Evolutionary conservation across 1,140 invertebrate species (phyloP).

Genomic region (Drosophila saltans): DNA sequence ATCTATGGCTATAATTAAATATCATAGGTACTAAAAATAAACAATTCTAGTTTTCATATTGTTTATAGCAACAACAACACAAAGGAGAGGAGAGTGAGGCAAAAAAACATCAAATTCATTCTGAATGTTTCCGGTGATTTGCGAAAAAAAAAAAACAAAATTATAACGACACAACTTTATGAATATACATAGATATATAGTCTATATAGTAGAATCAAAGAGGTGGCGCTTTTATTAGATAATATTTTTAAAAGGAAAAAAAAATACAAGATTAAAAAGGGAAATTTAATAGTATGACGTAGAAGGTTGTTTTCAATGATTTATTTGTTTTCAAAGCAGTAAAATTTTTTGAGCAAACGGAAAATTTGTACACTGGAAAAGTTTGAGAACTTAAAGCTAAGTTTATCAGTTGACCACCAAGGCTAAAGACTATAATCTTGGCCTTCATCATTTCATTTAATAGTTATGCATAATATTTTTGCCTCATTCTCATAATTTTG

Average conservation of each 20-base stretch:
- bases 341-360: too few species aligned
- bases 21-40: slow-evolving; percentile 27
- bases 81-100: not conserved
- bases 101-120: slow-evolving; percentile 28
- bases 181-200: not conserved
- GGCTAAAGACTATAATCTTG: too few species aligned
- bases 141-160: slow-evolving; percentile 45
- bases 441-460: too few species aligned
- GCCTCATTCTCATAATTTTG: slow-evolving; percentile 9
- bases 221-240: not conserved
- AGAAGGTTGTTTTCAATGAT: not conserved
- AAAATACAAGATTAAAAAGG: not conserved
- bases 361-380: too few species aligned
- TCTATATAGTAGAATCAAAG: slow-evolving; percentile 5
- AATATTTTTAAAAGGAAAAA: not conserved
- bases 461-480: too few species aligned
- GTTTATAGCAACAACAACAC: slow-evolving; percentile 14
- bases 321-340: too few species aligned
- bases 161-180: slow-evolving; percentile 7
- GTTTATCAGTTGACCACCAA: too few species aligned
- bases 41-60: slow-evolving; percentile 5
- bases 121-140: slow-evolving; percentile 49
- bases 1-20: slow-evolving; percentile 45
- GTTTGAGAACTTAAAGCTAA: too few species aligned
- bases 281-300: not conserved